These are phyloP conservation scores for Maconellicoccus hirsutus DNA, from an alignment of 1,140 invertebrate species.

Conservation along the genomic window DNA sequence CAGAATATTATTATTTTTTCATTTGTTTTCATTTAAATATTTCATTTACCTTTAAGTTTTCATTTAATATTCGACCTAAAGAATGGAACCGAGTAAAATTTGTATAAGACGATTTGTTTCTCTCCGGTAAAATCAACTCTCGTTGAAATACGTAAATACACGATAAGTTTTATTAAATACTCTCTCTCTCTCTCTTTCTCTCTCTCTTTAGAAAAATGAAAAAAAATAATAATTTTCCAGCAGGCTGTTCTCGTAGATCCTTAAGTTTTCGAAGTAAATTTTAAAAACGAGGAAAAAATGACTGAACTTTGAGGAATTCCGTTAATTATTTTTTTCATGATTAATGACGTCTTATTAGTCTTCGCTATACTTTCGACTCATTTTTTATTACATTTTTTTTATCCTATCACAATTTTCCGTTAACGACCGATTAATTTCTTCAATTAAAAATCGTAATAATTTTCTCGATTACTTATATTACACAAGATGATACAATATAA, in stretches of 20 bases:
- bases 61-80: constrained; percentile 4
- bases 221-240: constrained; percentile 11
- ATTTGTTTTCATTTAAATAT: constrained; percentile 10
- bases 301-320: constrained; percentile 7
- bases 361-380: neutral
- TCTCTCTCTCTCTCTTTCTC: too few species aligned
- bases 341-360: constrained; percentile 15
- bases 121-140: constrained; percentile 17
- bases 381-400: neutral
- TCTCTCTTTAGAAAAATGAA: neutral
- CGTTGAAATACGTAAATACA: constrained; percentile 12
- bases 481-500: neutral
- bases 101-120: constrained; percentile 16
- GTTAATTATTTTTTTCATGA: constrained; percentile 19
- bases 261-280: constrained; percentile 1
- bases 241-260: neutral
- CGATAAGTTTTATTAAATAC: constrained; percentile 22
- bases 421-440: neutral
- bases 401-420: neutral
- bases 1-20: constrained; percentile 6
- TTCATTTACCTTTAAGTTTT: constrained; percentile 9
- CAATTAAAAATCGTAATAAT: neutral
- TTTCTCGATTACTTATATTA: neutral
- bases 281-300: neutral
- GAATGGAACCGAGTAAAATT: constrained; percentile 10